A percentile compares a stretch with the other conserved stretches of the same genome.
Conservation (phyloP, 2,113 vertebrate genomes). For the Campylomormyrus numenius region DNA sequence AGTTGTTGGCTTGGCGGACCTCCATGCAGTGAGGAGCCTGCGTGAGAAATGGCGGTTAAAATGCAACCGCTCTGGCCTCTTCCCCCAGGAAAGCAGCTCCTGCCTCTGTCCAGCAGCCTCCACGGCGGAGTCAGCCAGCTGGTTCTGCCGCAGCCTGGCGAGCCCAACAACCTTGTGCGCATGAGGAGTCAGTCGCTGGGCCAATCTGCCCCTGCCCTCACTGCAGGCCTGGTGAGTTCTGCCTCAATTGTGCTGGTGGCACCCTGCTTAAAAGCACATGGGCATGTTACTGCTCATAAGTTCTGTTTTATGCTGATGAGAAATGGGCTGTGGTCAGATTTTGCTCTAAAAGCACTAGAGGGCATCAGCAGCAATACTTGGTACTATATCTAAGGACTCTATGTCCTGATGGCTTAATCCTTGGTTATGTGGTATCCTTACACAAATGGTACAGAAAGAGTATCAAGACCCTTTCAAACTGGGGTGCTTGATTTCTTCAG, state of each 20-base stretch:
- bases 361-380: background rate
- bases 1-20: background rate
- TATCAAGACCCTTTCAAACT: background rate
- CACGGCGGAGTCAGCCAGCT: constrained; percentile 79
- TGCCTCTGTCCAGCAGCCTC: constrained; percentile 83
- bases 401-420: background rate
- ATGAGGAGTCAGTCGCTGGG: constrained; percentile 90
- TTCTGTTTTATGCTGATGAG: background rate
- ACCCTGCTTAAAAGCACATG: background rate
- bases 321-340: background rate
- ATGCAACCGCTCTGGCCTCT: background rate
- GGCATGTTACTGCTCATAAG: background rate
- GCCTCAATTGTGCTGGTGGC: background rate
- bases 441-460: background rate
- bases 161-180: constrained; percentile 82
- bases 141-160: constrained; percentile 72
- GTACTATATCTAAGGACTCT: background rate
- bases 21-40: background rate
- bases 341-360: background rate
- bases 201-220: constrained; percentile 91
- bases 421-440: background rate
- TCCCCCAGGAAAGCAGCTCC: constrained; percentile 79
- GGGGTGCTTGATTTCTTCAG: background rate
- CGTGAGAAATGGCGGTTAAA: background rate
- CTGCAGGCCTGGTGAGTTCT: constrained; percentile 81